Conservation (phyloP, 2,113 vertebrate species). For the Tautogolabrus adspersus region DNA sequence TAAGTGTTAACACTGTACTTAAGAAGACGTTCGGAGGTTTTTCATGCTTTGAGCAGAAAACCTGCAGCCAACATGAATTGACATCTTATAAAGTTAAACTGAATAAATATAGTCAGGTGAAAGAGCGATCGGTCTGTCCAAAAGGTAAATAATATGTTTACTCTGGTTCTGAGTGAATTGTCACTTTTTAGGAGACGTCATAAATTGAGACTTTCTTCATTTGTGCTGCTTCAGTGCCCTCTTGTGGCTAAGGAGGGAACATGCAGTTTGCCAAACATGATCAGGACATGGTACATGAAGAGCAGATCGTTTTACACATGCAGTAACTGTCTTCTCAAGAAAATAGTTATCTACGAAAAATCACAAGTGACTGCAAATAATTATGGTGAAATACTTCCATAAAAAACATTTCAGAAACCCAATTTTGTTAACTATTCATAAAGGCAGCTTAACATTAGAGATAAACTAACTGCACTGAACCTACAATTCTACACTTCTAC, state of each 20-base stretch:
- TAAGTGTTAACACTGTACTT: not conserved
- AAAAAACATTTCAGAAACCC: too few relatives aligned
- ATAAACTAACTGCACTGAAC: not conserved
- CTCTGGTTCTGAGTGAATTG: not conserved
- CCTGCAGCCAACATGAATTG: not conserved
- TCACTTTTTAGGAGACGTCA: not conserved
- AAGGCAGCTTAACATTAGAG: not conserved
- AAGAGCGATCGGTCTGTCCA: not conserved
- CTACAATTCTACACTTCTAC: too few relatives aligned
- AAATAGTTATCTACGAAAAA: not conserved
- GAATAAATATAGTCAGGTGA: not conserved
- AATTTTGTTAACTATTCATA: too few relatives aligned
- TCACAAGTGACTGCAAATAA: too few relatives aligned
- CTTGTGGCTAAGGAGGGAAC: conserved; percentile 31
- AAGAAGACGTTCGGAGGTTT: not conserved
- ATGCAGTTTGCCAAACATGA: not conserved
- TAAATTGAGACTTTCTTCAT: not conserved
- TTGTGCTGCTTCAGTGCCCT: conserved; percentile 23
- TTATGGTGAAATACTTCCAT: too few relatives aligned
- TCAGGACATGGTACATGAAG: too few relatives aligned
- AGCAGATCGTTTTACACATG: too few relatives aligned
- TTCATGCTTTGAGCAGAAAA: not conserved
- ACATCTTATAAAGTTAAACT: not conserved
- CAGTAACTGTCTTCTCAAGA: too few relatives aligned
- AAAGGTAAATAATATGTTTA: not conserved